phyloP scores from a whole-genome alignment of 2,797 vertebrate genomes.

The Gallinago nigripennis region DNA sequence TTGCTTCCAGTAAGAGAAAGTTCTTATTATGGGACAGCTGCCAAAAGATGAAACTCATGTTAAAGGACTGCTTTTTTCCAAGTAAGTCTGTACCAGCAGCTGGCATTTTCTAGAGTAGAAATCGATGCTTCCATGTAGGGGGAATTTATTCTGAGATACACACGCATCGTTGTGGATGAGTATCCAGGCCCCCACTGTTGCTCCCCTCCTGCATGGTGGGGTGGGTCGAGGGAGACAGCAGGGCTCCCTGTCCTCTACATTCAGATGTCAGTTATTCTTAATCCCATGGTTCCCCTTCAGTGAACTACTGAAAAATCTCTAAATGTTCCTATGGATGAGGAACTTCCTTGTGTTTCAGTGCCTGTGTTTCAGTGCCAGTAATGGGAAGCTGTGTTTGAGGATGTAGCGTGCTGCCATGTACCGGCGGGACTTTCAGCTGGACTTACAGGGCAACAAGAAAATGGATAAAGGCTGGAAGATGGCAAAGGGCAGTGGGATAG shows the following conservation, averaged over 20 bases:
- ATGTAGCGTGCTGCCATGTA: fast-evolving
- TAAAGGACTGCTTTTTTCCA: not conserved
- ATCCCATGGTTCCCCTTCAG: not conserved
- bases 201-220: not conserved
- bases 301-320: not conserved
- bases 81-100: not conserved
- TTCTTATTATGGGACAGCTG: not conserved
- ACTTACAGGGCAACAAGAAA: not conserved
- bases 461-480: not conserved
- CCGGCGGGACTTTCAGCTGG: not conserved
- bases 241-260: not conserved
- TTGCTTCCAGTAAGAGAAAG: not conserved
- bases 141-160: not conserved
- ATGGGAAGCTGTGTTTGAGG: not conserved
- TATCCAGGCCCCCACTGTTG: too few relatives aligned
- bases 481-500: not conserved
- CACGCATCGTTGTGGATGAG: not conserved
- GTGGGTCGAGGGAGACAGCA: not conserved
- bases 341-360: not conserved
- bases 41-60: not conserved
- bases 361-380: not conserved
- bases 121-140: not conserved
- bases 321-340: not conserved
- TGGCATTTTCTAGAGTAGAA: not conserved
- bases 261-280: not conserved